Conservation (phyloP, 2,113 vertebrate species). For the Synodontis membranacea region DNA sequence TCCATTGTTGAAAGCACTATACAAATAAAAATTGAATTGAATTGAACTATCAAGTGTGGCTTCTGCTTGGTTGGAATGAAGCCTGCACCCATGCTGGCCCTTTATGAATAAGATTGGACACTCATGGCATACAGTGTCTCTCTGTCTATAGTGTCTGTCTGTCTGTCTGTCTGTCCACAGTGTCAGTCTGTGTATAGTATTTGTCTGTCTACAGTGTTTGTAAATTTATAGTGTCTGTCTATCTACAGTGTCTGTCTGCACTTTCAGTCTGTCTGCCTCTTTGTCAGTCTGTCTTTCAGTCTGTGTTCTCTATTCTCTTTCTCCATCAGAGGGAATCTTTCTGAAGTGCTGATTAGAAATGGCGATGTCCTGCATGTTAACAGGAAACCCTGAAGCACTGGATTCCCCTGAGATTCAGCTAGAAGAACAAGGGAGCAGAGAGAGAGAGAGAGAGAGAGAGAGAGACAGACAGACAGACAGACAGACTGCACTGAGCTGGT, state of each 20-base stretch:
- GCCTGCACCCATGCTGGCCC: too few relatives aligned
- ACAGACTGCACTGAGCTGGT: neutral
- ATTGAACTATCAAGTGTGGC: too few relatives aligned
- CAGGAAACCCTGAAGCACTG: slow-evolving; percentile 2
- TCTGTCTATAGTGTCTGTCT: neutral
- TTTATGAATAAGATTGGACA: too few relatives aligned
- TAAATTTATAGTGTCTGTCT: neutral
- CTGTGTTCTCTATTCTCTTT: neutral
- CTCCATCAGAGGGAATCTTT: neutral
- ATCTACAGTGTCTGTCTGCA: neutral
- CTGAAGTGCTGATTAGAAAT: neutral
- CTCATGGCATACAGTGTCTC: too few relatives aligned
- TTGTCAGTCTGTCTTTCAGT: neutral
- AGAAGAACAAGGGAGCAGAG: neutral
- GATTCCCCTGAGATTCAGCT: neutral
- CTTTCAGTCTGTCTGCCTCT: neutral
- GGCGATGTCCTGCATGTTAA: neutral
- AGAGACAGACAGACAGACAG: neutral
- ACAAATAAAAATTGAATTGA: too few relatives aligned
- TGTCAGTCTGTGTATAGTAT: neutral
- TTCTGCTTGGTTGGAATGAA: too few relatives aligned
- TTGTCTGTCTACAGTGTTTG: neutral
- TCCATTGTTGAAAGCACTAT: too few relatives aligned
- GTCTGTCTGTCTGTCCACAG: neutral
- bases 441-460: neutral